These are phyloP conservation scores for Choloepus hoffmanni DNA, from an alignment of 2,113 vertebrate species.

Conservation along the genomic window DNA sequence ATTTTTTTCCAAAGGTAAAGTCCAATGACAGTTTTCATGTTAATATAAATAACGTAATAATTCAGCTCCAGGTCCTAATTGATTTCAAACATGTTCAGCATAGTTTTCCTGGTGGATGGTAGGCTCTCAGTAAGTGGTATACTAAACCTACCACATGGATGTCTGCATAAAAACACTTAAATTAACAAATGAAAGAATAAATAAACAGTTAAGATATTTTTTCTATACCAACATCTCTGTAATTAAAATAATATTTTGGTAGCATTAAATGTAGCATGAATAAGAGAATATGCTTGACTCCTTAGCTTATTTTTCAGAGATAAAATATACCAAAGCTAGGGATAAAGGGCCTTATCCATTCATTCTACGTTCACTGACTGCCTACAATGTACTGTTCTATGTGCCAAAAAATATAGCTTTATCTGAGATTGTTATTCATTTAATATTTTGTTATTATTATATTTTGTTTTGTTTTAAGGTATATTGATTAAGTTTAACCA, in stretches of 20 bases:
- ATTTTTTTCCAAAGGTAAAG: constrained; percentile 52
- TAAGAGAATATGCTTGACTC: background rate
- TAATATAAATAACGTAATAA: background rate
- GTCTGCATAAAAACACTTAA: background rate
- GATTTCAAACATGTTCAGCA: constrained; percentile 21
- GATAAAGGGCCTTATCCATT: background rate
- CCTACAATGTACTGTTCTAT: background rate
- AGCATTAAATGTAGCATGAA: background rate
- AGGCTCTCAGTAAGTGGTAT: background rate
- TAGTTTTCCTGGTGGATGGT: background rate
- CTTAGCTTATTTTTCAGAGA: background rate
- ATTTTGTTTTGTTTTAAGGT: constrained; percentile 23
- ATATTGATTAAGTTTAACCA: background rate
- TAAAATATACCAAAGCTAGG: background rate
- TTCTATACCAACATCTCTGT: background rate
- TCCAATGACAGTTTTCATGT: background rate
- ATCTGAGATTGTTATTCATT: background rate
- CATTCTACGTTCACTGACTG: background rate
- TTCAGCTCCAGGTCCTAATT: constrained; percentile 27
- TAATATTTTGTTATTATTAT: background rate
- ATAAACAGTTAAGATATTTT: background rate
- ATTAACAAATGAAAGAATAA: constrained; percentile 10
- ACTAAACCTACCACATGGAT: background rate
- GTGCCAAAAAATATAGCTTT: background rate
- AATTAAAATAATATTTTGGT: background rate